Evolutionary conservation across 2,888 invertebrate genomes (phyloP).

Genomic region (Cerceris ruficornis): DNA sequence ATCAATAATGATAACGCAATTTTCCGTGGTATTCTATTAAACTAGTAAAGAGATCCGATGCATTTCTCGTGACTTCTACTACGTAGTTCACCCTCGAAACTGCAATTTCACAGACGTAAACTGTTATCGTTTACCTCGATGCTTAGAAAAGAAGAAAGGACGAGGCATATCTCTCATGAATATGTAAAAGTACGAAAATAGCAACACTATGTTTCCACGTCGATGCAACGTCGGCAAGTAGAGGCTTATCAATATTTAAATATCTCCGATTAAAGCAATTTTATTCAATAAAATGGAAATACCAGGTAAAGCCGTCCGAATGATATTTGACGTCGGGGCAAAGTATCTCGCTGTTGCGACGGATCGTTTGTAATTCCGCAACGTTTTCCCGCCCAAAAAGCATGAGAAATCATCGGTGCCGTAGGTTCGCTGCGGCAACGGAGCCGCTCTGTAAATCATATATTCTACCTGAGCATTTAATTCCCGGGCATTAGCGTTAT

Average conservation of each 20-base stretch:
- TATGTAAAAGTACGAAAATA: conserved; percentile 5
- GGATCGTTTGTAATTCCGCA: neutral
- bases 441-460: too few relatives aligned
- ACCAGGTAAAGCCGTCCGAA: neutral
- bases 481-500: neutral
- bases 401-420: neutral
- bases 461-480: neutral
- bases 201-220: conserved; percentile 18
- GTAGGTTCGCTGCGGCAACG: too few relatives aligned
- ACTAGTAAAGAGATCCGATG: too few relatives aligned
- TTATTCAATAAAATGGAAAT: conserved; percentile 57
- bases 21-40: conserved; percentile 8
- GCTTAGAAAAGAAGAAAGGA: too few relatives aligned
- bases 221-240: conserved; percentile 42
- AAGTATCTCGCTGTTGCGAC: neutral
- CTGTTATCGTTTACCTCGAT: too few relatives aligned
- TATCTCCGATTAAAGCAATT: conserved; percentile 51
- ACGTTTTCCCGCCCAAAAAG: neutral
- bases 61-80: too few relatives aligned
- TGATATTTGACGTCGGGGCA: neutral
- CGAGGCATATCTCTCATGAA: conserved; percentile 1
- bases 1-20: conserved; percentile 72
- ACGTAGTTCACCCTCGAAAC: too few relatives aligned
- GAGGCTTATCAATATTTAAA: conserved; percentile 56
- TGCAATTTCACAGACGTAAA: too few relatives aligned